Evolutionary conservation across 2,113 vertebrate species (phyloP), one percentile per base, ranked within the genome.

Genomic region (Rhagologus leucostigma): DNA sequence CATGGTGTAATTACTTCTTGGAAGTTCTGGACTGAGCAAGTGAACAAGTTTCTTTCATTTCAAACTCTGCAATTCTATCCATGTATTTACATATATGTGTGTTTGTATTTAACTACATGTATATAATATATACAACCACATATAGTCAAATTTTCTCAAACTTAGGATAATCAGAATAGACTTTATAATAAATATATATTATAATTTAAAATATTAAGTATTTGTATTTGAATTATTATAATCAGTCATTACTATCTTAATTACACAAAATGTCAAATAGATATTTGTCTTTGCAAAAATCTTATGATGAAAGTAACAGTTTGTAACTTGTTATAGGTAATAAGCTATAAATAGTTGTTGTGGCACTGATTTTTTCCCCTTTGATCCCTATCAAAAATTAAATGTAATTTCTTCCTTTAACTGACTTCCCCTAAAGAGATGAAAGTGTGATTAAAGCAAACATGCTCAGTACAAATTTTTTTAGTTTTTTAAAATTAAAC

Each of bases 311-410:
- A 76, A 85, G 9, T 27, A 70, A 30, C 7, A 29, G 10, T 41
- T 91, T 76, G 14, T 47, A 50, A 46, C 39, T 70, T 67, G 6
- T 42, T 64, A 17, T 12, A 53, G 10, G 10, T 33, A 73, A 69
- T 35, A 69, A 71, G 9, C 22, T 46, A 29, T 68, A 91, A 89
- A 35, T 26, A n/a, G 9, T 64, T 44, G 17, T 55, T 24, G 1
- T 69, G 33, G 50, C 7, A 29, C 63, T 69, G 41, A 71, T 41
- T 84, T 77, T 80, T 74, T 33, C 18, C 30, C 10, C n/a, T 89
- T 87, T 95, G 77, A 80, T 83, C 56, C 9, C 27, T 93, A 67
- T 77, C 24, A 95, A 90, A 84, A 95, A 52, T 86, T 75, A 95
- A 87, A 95, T 90, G 55, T 26, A 19, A 68, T 95, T 82, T 96